Evolutionary conservation across 1,140 invertebrate species (phyloP).

Genomic region (Wiebesia pumilae): DNA sequence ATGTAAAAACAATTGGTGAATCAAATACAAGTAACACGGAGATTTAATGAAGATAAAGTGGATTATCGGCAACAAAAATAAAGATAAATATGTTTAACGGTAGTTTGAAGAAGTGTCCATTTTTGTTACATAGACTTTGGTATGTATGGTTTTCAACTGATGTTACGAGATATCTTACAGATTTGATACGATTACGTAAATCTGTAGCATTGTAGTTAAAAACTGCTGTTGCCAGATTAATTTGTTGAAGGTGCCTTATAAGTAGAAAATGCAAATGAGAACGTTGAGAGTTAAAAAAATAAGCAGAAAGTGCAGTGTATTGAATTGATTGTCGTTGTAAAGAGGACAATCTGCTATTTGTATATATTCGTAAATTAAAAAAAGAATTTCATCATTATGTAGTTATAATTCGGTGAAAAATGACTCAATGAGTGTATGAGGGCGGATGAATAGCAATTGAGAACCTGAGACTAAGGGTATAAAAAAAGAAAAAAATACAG

Average conservation of each 20-base stretch:
- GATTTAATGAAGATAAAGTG: conserved; percentile 22
- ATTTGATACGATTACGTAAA: conserved; percentile 26
- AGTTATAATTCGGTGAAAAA: conserved; percentile 55
- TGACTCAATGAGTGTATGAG: conserved; percentile 36
- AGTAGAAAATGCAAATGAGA: conserved; percentile 63
- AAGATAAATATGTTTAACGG: conserved; percentile 15
- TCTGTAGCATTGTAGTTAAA: conserved; percentile 54
- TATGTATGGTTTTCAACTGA: conserved; percentile 51
- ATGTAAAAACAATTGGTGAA: conserved; percentile 17
- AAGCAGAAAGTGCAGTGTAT: conserved; percentile 58
- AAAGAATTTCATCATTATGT: conserved; percentile 41
- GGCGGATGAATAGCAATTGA: conserved; percentile 30
- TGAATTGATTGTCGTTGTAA: conserved; percentile 58
- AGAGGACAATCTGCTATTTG: conserved; percentile 67
- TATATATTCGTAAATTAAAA: conserved; percentile 59
- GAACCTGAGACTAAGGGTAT: conserved; percentile 48
- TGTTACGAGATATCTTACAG: conserved; percentile 30
- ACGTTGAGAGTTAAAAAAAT: conserved; percentile 58
- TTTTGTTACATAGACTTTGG: conserved; percentile 54
- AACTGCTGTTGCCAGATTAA: conserved; percentile 65
- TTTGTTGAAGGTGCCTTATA: conserved; percentile 76
- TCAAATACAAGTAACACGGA: conserved; percentile 9
- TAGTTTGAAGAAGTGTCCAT: conserved; percentile 42
- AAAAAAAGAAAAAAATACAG: not conserved
- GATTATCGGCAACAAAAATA: conserved; percentile 11